Conservation (phyloP, 2,797 vertebrate genomes). For the Tenualosa ilisha region DNA sequence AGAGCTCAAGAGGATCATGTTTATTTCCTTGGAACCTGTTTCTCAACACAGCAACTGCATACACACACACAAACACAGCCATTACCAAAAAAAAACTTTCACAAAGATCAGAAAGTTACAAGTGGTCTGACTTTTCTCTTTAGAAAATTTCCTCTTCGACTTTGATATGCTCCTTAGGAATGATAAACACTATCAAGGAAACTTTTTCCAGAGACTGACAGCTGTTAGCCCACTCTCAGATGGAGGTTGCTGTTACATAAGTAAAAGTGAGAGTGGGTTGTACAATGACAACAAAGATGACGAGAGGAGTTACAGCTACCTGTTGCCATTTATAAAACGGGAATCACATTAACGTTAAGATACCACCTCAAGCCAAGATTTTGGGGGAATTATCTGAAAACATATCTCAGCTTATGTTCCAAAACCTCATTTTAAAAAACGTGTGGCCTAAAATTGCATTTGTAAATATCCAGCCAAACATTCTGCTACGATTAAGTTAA, state of each 20-base stretch:
- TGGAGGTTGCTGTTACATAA: not conserved
- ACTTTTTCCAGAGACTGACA: not conserved
- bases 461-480: not conserved
- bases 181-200: too few relatives aligned
- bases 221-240: not conserved
- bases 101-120: not conserved
- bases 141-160: too few relatives aligned
- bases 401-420: not conserved
- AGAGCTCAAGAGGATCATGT: slow-evolving; percentile 76
- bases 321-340: not conserved
- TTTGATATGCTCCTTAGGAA: not conserved
- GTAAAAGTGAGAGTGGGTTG: not conserved
- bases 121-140: not conserved
- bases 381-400: not conserved
- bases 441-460: not conserved
- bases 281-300: not conserved
- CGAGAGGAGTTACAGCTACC: not conserved
- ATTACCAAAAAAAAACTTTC: not conserved
- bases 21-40: slow-evolving; percentile 47
- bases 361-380: not conserved
- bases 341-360: not conserved
- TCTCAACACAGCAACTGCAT: slow-evolving; percentile 62
- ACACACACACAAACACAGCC: not conserved
- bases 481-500: not conserved
- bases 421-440: not conserved